phyloP scores from a whole-genome alignment of 2,113 vertebrate genomes.

The Geococcyx californianus region DNA sequence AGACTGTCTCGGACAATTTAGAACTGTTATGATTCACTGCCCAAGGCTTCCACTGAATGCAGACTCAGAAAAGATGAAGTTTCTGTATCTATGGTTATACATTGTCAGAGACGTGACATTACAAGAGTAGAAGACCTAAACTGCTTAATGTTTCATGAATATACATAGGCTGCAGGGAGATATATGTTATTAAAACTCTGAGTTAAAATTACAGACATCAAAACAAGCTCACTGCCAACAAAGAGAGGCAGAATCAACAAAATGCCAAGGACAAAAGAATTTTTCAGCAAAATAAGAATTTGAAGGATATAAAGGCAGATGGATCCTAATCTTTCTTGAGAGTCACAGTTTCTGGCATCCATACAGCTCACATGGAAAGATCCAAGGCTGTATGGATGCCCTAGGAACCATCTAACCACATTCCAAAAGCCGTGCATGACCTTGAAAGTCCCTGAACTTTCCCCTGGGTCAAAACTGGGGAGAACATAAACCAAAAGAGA shows the following conservation, averaged over 20 bases:
- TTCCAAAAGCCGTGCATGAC: background rate
- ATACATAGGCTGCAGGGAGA: background rate
- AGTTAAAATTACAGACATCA: background rate
- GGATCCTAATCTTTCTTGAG: background rate
- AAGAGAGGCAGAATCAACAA: background rate
- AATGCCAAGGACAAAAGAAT: background rate
- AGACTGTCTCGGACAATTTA: background rate
- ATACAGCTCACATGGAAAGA: background rate
- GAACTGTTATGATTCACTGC: background rate
- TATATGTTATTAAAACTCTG: background rate
- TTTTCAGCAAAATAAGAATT: background rate
- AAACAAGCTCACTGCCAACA: background rate
- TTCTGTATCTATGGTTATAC: background rate
- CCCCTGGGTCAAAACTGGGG: background rate
- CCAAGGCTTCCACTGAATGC: background rate
- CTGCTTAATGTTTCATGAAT: background rate
- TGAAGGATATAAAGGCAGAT: background rate
- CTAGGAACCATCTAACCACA: accelerated
- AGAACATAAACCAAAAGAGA: background rate
- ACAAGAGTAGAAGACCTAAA: background rate
- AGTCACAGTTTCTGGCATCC: background rate
- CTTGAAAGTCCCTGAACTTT: background rate
- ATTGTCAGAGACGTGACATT: background rate
- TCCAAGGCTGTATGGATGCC: background rate
- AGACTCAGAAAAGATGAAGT: background rate